These are phyloP conservation scores for Porphyrio hochstetteri DNA, from an alignment of 2,113 vertebrate species.

Conservation along the genomic window DNA sequence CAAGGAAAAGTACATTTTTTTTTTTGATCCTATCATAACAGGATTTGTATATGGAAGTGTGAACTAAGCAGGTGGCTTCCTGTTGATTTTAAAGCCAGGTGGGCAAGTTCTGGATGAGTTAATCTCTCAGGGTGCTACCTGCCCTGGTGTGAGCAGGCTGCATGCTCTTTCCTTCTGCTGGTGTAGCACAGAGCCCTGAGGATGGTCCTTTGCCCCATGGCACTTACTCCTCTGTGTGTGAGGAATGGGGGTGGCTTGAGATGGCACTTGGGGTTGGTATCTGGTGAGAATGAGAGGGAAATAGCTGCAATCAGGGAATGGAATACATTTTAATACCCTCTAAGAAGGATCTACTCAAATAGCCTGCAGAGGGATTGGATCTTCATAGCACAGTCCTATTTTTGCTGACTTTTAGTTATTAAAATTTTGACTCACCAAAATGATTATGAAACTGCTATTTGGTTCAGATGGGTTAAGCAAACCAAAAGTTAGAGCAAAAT, in stretches of 20 bases:
- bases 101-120: conserved; percentile 10
- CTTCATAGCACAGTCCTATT: neutral
- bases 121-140: neutral
- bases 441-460: neutral
- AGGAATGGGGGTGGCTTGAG: neutral
- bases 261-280: neutral
- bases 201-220: neutral
- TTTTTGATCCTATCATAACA: conserved; percentile 55
- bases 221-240: neutral
- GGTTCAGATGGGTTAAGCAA: conserved; percentile 2
- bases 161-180: neutral
- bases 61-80: conserved; percentile 60
- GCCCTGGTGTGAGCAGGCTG: neutral
- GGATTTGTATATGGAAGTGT: conserved; percentile 53
- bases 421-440: neutral
- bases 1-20: conserved; percentile 27
- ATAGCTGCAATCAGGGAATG: neutral
- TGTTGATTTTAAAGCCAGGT: conserved; percentile 63
- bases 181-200: neutral
- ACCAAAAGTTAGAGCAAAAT: neutral
- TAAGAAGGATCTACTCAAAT: neutral
- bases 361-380: neutral
- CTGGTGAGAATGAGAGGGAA: neutral
- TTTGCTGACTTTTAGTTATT: neutral
- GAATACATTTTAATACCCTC: neutral